phyloP scores from a whole-genome alignment of 1,140 invertebrate species.

The Mya arenaria region DNA sequence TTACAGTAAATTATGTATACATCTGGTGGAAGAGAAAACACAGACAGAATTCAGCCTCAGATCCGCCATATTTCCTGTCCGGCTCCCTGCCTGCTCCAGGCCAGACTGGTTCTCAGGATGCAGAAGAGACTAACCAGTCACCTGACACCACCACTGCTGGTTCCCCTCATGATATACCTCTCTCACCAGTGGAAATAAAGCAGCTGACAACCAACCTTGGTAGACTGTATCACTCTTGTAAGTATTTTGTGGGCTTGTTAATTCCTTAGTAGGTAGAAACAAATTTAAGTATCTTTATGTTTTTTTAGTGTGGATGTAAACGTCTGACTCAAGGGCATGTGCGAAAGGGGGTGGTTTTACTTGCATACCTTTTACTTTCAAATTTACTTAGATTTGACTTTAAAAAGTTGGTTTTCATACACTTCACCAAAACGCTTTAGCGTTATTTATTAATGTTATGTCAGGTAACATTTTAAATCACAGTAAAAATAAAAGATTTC shows the following conservation, averaged over 20 bases:
- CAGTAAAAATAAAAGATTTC: too few species aligned
- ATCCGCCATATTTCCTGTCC: slow-evolving; percentile 22
- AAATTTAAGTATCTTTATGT: too few species aligned
- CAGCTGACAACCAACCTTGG: slow-evolving; percentile 55
- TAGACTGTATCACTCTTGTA: slow-evolving; percentile 61
- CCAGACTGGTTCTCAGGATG: neutral
- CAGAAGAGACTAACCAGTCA: slow-evolving; percentile 18
- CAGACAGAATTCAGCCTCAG: slow-evolving; percentile 1
- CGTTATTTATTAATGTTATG: too few species aligned
- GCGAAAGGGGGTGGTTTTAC: too few species aligned
- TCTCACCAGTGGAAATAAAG: slow-evolving; percentile 59
- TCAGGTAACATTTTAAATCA: too few species aligned
- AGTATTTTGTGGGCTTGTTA: neutral
- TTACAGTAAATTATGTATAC: slow-evolving; percentile 48
- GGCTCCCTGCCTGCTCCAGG: slow-evolving; percentile 25
- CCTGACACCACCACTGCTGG: slow-evolving; percentile 37
- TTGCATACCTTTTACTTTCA: too few species aligned
- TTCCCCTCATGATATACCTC: neutral
- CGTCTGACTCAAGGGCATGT: too few species aligned
- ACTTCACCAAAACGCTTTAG: too few species aligned
- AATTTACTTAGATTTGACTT: too few species aligned
- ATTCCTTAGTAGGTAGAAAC: too few species aligned
- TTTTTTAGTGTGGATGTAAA: too few species aligned
- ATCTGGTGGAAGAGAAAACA: slow-evolving; percentile 37
- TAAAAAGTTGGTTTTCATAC: too few species aligned